Base-by-base conservation (phyloP, 2,797 vertebrate species). In the Poeciliopsis presidionis region DNA sequence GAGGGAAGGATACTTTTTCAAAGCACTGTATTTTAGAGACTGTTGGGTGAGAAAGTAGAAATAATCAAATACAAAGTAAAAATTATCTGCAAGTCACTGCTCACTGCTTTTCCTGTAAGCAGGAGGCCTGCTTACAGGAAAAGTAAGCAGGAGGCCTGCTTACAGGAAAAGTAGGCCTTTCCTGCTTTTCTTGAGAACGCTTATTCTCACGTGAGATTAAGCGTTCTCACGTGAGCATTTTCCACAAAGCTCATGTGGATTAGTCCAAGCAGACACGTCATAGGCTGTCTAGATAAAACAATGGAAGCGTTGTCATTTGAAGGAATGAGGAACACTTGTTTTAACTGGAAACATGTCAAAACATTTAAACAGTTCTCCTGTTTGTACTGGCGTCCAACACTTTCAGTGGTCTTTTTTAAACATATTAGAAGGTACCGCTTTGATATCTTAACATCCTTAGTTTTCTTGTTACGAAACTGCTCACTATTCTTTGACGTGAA, bases 231-330 rank as follows among this genome's bases (percentile, higher is more conserved):
- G 0, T 39, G 36, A 39, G 36, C 73, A 71, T n/a, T 45, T 74
- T 46, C 75, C 72, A 71, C 78, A 51, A 18, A 49, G 57, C 51
- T 49, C 75, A 70, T 78, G 51, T 2, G 65, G 16, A 43, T 78
- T 41, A 20, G 53, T 67, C 69, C 73, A 76, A 80, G 20, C 18
- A 33, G 45, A 72, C 77, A 65, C 74, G 55, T 61, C 72, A 74
- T 73, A 33, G 71, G 39, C 78, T 78, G 80, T 65, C 84, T 46
- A 73, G 57, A 82, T 81, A 71, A 85, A 84, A 76, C 63, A 59
- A 33, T 69, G 47, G 72, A 33, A 61, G 30, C 45, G 28, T 33
- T 80, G 72, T 0, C 74, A 72, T 53, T 46, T 74, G 1, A 41
- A 45, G 12, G 13, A 55, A 51, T 36, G 3, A 77, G 57, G 6